Percentiles rank a stretch among this genome's conserved stretches.
Evolutionary conservation across 1,140 invertebrate genomes (phyloP).

Genomic region (Pachypsylla venusta): DNA sequence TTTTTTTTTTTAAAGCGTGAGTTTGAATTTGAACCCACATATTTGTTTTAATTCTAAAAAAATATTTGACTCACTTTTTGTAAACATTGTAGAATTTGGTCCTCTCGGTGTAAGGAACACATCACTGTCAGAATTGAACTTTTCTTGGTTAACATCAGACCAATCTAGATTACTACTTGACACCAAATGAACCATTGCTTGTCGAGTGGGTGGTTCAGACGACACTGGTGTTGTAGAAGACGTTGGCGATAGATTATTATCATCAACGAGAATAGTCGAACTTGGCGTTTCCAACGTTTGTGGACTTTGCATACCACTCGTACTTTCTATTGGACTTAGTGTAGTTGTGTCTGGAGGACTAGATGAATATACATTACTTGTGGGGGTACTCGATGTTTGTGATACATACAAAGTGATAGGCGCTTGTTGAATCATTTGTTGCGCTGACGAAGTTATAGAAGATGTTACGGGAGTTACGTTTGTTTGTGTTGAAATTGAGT

Average conservation of each 20-base stretch:
- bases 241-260: slow-evolving; percentile 20
- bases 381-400: not conserved
- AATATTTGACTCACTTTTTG: no score
- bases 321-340: slow-evolving; percentile 47
- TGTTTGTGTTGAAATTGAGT: not conserved
- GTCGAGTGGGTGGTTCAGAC: slow-evolving; percentile 17
- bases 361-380: not conserved
- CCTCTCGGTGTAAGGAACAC: not conserved
- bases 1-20: no score
- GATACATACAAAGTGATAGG: slow-evolving; percentile 1
- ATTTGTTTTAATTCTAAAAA: no score
- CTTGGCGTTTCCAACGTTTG: slow-evolving; percentile 33
- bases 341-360: slow-evolving; percentile 65
- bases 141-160: slow-evolving; percentile 13
- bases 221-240: slow-evolving; percentile 19
- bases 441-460: not conserved
- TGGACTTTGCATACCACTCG: slow-evolving; percentile 27
- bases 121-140: not conserved
- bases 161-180: slow-evolving; percentile 44
- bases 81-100: no score
- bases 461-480: not conserved
- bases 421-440: not conserved
- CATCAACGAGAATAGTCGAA: slow-evolving; percentile 23
- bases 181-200: slow-evolving; percentile 60
- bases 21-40: no score